phyloP scores from a whole-genome alignment of 1,140 invertebrate species.

The Dreissena polymorpha region DNA sequence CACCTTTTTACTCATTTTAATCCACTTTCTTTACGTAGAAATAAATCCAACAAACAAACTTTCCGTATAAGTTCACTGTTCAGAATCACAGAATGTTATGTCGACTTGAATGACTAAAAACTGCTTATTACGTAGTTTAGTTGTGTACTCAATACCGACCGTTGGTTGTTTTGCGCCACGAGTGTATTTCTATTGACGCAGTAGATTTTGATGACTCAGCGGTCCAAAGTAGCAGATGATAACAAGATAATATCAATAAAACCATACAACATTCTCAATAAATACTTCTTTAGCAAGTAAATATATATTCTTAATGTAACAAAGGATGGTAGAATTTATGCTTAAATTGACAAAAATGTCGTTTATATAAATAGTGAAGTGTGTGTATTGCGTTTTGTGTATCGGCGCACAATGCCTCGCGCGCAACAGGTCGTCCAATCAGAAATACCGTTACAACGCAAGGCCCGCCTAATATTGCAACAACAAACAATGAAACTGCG shows the following conservation, averaged over 20 bases:
- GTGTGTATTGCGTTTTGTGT: constrained; percentile 37
- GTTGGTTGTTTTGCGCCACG: constrained; percentile 40
- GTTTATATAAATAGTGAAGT: constrained; percentile 12
- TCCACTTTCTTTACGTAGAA: not conserved
- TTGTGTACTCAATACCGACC: constrained; percentile 26
- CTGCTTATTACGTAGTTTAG: constrained; percentile 54
- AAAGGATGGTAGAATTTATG: too few species aligned
- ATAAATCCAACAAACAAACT: too few species aligned
- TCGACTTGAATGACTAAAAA: constrained; percentile 41
- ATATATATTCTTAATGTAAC: too few species aligned
- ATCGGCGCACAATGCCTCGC: constrained; percentile 41
- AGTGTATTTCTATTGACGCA: constrained; percentile 45
- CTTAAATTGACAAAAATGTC: too few species aligned
- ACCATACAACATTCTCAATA: too few species aligned
- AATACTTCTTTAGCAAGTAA: too few species aligned
- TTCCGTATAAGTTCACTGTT: too few species aligned
- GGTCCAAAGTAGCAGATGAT: constrained; percentile 44
- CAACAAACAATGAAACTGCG: constrained; percentile 54
- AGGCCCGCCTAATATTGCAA: constrained; percentile 44
- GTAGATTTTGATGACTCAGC: constrained; percentile 50
- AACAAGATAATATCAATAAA: not conserved
- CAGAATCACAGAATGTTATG: too few species aligned
- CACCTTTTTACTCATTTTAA: constrained; percentile 48
- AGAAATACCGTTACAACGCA: constrained; percentile 27
- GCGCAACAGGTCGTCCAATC: constrained; percentile 50